Conservation (phyloP, 2,888 invertebrate species). For the Torymus tubicola region DNA sequence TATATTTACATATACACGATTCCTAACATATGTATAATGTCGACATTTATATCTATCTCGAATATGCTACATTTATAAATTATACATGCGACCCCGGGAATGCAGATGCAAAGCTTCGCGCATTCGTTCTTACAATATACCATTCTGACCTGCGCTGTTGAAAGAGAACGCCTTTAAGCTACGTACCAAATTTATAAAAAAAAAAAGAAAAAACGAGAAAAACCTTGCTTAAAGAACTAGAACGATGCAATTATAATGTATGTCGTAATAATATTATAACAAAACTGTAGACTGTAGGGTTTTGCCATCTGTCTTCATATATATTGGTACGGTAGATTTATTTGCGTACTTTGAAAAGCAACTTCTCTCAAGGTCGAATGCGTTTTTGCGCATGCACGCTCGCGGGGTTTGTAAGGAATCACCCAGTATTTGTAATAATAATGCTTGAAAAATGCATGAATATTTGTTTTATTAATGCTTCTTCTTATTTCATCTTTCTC, state of each 20-base stretch:
- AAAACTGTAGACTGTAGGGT: conserved; percentile 52
- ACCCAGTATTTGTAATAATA: conserved; percentile 91
- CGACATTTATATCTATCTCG: conserved; percentile 67
- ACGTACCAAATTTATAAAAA: conserved; percentile 38
- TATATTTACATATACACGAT: conserved; percentile 66
- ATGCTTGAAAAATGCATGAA: conserved; percentile 91
- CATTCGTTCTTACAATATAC: conserved; percentile 61
- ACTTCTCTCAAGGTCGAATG: conserved; percentile 71
- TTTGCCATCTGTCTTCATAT: conserved; percentile 53
- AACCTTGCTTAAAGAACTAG: conserved; percentile 8
- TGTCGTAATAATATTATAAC: not conserved
- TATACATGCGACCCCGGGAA: conserved; percentile 72
- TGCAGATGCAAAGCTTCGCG: conserved; percentile 71
- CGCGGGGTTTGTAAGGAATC: conserved; percentile 76
- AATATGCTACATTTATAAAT: conserved; percentile 67
- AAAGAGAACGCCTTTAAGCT: conserved; percentile 44
- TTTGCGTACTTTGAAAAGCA: conserved; percentile 59
- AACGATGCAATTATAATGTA: conserved; percentile 5
- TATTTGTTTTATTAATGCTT: conserved; percentile 87
- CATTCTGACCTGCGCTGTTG: conserved; percentile 50
- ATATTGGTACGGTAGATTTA: conserved; percentile 54
- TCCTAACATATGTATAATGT: conserved; percentile 67
- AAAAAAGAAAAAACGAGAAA: conserved; percentile 2
- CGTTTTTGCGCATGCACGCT: conserved; percentile 76
- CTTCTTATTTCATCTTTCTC: conserved; percentile 74